Evolutionary conservation across 2,888 invertebrate species (phyloP).

Genomic region (Chloroclystis v-ata): DNA sequence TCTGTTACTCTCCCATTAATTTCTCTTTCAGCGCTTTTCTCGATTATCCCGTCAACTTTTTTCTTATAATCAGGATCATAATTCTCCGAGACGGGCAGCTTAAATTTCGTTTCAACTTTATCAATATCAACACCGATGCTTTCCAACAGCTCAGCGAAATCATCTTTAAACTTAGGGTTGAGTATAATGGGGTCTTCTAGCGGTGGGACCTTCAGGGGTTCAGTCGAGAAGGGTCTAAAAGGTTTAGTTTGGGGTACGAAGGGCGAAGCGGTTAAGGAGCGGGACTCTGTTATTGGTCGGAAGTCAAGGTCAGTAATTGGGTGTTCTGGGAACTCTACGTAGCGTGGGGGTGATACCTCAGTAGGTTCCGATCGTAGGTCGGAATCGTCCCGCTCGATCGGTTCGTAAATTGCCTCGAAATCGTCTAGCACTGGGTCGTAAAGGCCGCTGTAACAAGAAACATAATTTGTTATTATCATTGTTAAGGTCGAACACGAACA

Average conservation of each 20-base stretch:
- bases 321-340: slow-evolving; percentile 38
- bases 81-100: slow-evolving; percentile 59
- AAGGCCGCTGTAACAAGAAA: slow-evolving; percentile 56
- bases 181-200: slow-evolving; percentile 63
- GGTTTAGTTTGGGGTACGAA: slow-evolving; percentile 46
- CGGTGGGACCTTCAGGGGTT: slow-evolving; percentile 52
- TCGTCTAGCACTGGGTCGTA: slow-evolving; percentile 69
- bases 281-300: slow-evolving; percentile 27
- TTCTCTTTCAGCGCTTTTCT: slow-evolving; percentile 19
- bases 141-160: slow-evolving; percentile 37
- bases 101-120: slow-evolving; percentile 46
- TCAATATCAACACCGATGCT: slow-evolving; percentile 35
- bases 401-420: slow-evolving; percentile 56
- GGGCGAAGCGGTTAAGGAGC: slow-evolving; percentile 53
- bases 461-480: too few relatives aligned
- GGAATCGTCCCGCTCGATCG: slow-evolving; percentile 59
- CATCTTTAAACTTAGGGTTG: slow-evolving; percentile 54
- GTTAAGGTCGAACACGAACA: too few relatives aligned
- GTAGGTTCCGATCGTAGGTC: slow-evolving; percentile 60
- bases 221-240: slow-evolving; percentile 60
- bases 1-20: slow-evolving; percentile 1
- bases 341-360: slow-evolving; percentile 49
- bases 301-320: slow-evolving; percentile 23
- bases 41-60: slow-evolving; percentile 20
- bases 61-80: slow-evolving; percentile 52